Conservation (phyloP, 1,140 invertebrate species). For the Contarinia nasturtii region DNA sequence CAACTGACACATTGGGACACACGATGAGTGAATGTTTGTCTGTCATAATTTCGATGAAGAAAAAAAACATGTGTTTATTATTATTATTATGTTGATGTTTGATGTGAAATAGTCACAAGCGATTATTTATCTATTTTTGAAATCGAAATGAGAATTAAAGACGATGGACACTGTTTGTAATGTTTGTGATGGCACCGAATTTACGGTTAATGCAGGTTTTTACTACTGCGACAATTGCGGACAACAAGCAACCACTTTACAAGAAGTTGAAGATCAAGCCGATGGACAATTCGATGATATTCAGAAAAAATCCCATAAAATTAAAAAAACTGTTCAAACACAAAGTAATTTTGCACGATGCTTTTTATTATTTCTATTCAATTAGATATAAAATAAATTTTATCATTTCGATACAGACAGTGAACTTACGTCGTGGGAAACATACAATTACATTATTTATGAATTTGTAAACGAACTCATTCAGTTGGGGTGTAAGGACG, state of each 20-base stretch:
- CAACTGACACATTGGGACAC: no score
- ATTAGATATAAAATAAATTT: background rate
- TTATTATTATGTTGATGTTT: no score
- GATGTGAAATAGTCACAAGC: no score
- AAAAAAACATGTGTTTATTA: no score
- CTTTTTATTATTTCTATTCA: background rate
- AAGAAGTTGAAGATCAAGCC: slow-evolving; percentile 12
- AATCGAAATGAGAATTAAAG: no score
- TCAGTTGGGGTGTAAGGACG: slow-evolving; percentile 29
- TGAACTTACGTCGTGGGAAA: slow-evolving; percentile 43
- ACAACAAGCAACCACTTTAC: slow-evolving; percentile 16
- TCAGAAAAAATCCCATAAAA: slow-evolving; percentile 9
- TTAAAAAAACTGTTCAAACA: slow-evolving; percentile 6
- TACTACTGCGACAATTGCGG: slow-evolving; percentile 33
- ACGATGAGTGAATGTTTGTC: no score
- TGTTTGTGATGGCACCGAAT: slow-evolving; percentile 26
- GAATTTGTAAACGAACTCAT: slow-evolving; percentile 38
- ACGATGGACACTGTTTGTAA: slow-evolving; percentile 9
- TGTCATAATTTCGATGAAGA: no score
- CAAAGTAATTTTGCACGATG: slow-evolving; percentile 2
- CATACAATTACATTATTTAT: slow-evolving; percentile 40
- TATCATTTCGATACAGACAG: slow-evolving; percentile 10
- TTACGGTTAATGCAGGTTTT: slow-evolving; percentile 28
- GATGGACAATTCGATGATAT: slow-evolving; percentile 8
- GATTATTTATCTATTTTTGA: no score